These are phyloP conservation scores for Arizona elegans DNA, from an alignment of 2,113 vertebrate species.

Conservation along the genomic window DNA sequence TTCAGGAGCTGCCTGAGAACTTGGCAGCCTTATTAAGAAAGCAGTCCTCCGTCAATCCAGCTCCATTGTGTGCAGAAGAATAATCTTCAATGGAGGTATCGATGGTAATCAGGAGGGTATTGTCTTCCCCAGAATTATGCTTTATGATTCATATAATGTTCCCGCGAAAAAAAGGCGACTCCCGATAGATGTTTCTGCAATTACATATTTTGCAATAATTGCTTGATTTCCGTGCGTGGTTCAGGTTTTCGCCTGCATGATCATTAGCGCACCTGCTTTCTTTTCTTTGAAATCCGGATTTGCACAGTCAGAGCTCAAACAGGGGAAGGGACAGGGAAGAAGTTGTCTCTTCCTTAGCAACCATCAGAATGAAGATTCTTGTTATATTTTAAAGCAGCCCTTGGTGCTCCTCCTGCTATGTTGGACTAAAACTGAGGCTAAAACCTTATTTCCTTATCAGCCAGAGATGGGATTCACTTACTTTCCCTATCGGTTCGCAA, in stretches of 20 bases:
- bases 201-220: background rate
- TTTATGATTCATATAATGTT: background rate
- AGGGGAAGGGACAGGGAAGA: background rate
- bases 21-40: background rate
- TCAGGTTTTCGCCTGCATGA: background rate
- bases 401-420: background rate
- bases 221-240: constrained; percentile 6
- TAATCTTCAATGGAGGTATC: background rate
- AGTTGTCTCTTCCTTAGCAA: background rate
- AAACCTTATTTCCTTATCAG: background rate
- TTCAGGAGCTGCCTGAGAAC: background rate
- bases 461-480: no score
- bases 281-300: background rate
- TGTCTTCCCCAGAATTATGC: background rate
- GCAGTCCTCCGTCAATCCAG: background rate
- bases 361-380: background rate
- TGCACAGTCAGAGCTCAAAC: background rate
- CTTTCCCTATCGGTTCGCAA: no score
- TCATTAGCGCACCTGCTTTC: constrained; percentile 4
- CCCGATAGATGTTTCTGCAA: background rate
- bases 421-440: background rate
- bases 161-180: background rate
- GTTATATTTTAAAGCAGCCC: background rate
- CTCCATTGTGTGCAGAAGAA: background rate
- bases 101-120: constrained; percentile 16